Base-by-base conservation (phyloP, 1,140 invertebrate genomes). In the Bombus fervidus region DNA sequence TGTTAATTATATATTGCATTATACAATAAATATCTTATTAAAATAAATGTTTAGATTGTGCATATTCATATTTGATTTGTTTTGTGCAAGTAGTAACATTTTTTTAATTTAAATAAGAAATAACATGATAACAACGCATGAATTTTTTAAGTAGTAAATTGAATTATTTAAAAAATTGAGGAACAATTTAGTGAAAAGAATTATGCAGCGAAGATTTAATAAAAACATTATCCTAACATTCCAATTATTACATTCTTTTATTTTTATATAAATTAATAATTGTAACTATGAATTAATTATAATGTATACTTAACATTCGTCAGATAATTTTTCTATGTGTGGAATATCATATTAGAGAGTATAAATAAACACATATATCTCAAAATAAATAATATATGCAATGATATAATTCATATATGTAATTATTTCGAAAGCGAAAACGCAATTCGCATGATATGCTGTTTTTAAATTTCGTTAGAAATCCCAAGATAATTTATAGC, bases 181-280 rank as follows among this genome's bases (percentile, higher is more conserved):
- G 3, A 12, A n/a, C 10, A 28, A 62, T n/a, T 62, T 62, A 62
- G 28, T n/a, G 10, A 62, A 62, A 62, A 62, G 28, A n/a, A 18
- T 59, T 9, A 57, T 77, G 39, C 18, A 81, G 39, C 34, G 43
- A 81, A 31, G 37, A 47, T 15, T 53, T 59, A 81, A 72, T 82
- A 74, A 13, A 57, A 62, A 15, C 5, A 72, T 47, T 47, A 34
- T 37, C 10, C 41, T 8, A 74, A 83, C 75, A 83, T 87, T 88
- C 85, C 87, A 69, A 75, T 86, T 83, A 78, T 64, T 68, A 88
- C 37, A 75, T 59, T 9, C 9, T 84, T 57, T 64, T 71, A 57
- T 34, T 59, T 87, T 87, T n/a, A 34, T 73, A 62, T 77, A 74
- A 82, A 75, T 47, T 74, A 68, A 13, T 31, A 18, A 39, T 34